Conservation (phyloP, 2,113 vertebrate species). For the Hippocampus comes region DNA sequence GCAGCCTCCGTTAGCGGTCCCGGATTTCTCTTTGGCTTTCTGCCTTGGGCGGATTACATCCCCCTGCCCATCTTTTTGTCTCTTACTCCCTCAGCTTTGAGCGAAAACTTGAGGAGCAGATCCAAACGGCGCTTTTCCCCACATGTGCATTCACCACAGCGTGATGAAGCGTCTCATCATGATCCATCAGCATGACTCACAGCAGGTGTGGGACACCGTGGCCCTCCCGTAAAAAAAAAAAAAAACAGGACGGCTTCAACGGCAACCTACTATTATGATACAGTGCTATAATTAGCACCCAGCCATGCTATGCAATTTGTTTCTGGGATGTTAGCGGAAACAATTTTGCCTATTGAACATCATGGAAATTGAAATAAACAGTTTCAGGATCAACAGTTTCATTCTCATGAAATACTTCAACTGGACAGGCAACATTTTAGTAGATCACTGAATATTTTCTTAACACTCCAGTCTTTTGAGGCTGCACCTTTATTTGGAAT, state of each 20-base stretch:
- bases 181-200: constrained; percentile 40
- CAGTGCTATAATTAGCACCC: background rate
- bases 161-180: constrained; percentile 40
- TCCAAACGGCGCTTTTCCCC: constrained; percentile 28
- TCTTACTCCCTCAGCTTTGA: constrained; percentile 5
- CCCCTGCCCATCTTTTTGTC: constrained; percentile 21
- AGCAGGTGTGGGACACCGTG: constrained; percentile 28
- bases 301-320: background rate
- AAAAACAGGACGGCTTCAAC: constrained; percentile 18
- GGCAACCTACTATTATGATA: background rate
- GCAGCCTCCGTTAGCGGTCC: constrained; percentile 25
- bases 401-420: too few species aligned
- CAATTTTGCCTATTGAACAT: background rate
- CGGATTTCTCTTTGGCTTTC: constrained; percentile 37
- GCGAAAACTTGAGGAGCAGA: constrained; percentile 27
- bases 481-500: too few species aligned
- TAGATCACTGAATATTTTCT: too few species aligned
- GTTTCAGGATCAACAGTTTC: too few species aligned
- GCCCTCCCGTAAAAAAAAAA: constrained; percentile 22
- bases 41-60: constrained; percentile 24
- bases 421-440: background rate
- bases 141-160: constrained; percentile 28
- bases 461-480: too few species aligned
- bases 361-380: background rate
- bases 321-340: background rate